Conservation (phyloP, 2,113 vertebrate genomes). For the Micromys minutus region DNA sequence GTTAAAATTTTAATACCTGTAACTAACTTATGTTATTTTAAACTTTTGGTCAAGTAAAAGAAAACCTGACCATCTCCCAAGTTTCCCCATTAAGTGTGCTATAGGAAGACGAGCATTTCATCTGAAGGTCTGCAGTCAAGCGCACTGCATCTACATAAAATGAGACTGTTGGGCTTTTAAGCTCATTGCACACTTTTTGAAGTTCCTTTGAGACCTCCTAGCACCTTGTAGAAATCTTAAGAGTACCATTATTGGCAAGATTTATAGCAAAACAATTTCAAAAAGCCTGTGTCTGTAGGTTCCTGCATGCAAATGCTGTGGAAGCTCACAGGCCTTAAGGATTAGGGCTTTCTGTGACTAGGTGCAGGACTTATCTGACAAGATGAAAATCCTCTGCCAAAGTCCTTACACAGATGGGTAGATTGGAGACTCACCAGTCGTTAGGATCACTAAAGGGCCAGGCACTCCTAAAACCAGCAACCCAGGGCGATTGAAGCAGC, state of each 20-base stretch:
- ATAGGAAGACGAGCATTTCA: not conserved
- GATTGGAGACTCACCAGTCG: not conserved
- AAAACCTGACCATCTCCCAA: not conserved
- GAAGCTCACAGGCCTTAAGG: not conserved
- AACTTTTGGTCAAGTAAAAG: constrained; percentile 1
- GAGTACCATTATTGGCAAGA: not conserved
- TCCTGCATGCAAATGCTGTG: not conserved
- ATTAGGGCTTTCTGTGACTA: not conserved
- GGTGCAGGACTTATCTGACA: not conserved
- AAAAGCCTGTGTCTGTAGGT: too few relatives aligned
- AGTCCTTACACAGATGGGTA: not conserved
- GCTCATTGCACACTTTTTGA: not conserved
- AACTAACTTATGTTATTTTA: constrained; percentile 4
- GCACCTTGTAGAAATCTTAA: not conserved
- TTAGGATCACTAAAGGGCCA: not conserved
- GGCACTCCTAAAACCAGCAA: not conserved
- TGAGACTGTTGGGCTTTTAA: not conserved
- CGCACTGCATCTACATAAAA: not conserved
- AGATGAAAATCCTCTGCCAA: not conserved
- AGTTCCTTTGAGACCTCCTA: not conserved
- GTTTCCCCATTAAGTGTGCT: not conserved
- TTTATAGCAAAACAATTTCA: not conserved
- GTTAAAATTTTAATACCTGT: not conserved
- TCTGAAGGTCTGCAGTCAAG: not conserved
- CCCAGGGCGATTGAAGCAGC: not conserved